These are phyloP conservation scores for Gopherus evgoodei DNA, from an alignment of 2,113 vertebrate genomes.

Conservation along the genomic window DNA sequence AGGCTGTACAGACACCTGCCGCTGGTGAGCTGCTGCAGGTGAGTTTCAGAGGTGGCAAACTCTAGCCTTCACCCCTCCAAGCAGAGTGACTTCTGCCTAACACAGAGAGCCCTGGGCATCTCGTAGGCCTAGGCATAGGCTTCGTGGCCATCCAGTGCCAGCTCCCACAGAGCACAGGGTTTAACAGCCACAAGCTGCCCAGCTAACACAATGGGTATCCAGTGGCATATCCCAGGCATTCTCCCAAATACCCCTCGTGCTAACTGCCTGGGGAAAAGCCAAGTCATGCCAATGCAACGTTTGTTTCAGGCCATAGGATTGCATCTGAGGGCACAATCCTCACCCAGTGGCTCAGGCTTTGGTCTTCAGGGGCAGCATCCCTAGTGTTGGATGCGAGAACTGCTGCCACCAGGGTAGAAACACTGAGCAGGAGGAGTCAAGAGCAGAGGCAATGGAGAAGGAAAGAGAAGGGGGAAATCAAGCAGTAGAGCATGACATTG, in stretches of 20 bases:
- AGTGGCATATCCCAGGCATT: neutral
- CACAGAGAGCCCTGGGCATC: fast-evolving
- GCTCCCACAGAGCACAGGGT: neutral
- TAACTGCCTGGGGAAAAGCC: neutral
- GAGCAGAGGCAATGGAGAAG: neutral
- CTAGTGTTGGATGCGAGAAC: neutral
- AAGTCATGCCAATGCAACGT: neutral
- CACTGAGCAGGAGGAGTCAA: neutral
- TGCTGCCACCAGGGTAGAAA: neutral
- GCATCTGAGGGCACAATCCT: neutral
- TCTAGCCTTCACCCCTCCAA: neutral
- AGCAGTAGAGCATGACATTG: neutral
- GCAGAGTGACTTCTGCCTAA: neutral
- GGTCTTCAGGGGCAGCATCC: neutral
- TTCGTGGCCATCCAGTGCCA: neutral
- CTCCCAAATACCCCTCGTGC: neutral
- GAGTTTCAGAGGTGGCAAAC: neutral
- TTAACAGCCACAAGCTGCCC: neutral
- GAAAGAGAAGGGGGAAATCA: neutral
- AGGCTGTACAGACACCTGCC: neutral
- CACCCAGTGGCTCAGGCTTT: neutral
- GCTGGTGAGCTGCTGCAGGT: neutral
- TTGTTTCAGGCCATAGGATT: neutral
- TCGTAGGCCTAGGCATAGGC: fast-evolving
- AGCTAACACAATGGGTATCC: neutral